Percentiles rank a stretch among this genome's conserved stretches.
Conservation (phyloP, 2,113 vertebrate species). For the Glareola pratincola region DNA sequence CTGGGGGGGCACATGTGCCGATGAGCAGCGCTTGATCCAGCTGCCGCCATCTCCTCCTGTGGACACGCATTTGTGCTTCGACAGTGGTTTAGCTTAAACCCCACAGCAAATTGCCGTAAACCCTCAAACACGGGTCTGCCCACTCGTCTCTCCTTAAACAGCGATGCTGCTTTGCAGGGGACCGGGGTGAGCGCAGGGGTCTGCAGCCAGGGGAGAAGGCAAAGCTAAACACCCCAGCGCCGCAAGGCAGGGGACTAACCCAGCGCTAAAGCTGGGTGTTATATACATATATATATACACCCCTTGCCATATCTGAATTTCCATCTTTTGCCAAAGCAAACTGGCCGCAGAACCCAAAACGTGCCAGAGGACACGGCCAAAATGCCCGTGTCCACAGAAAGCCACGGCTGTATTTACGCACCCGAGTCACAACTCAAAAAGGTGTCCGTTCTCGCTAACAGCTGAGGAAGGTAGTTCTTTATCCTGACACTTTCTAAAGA, state of each 20-base stretch:
- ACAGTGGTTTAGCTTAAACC: not conserved
- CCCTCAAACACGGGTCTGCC: not conserved
- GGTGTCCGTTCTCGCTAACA: not conserved
- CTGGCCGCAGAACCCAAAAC: fast-evolving
- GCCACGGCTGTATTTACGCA: fast-evolving
- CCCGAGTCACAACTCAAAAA: not conserved
- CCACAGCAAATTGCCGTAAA: not conserved
- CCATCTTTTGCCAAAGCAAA: not conserved
- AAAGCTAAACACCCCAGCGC: not conserved
- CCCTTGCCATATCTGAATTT: not conserved
- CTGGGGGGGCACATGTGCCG: not conserved
- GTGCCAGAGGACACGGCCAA: fast-evolving
- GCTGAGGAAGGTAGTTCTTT: not conserved
- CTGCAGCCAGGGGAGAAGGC: not conserved
- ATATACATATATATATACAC: too few relatives aligned
- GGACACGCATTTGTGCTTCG: not conserved
- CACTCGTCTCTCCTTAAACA: fast-evolving
- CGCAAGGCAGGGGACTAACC: not conserved
- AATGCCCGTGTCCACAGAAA: not conserved
- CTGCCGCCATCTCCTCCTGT: not conserved
- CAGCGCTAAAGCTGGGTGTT: not conserved
- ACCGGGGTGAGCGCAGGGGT: fast-evolving
- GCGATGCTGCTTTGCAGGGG: fast-evolving
- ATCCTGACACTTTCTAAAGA: not conserved
- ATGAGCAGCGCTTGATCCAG: fast-evolving